Conservation (phyloP, 2,113 vertebrate genomes). For the Corydoras sp. region DNA sequence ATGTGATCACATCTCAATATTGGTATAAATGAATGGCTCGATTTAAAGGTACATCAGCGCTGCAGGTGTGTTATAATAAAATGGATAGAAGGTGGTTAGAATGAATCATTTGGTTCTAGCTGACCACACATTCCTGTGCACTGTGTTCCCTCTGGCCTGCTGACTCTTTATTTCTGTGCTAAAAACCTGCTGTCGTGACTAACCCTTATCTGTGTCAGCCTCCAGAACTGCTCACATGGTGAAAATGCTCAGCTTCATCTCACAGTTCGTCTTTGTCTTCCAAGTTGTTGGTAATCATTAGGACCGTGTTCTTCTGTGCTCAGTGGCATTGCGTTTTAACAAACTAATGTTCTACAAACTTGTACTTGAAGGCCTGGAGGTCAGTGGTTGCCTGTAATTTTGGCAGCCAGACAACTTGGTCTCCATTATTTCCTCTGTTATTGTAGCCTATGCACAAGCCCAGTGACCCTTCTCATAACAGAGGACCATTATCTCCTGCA, state of each 20-base stretch:
- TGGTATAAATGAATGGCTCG: background rate
- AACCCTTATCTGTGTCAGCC: conserved; percentile 27
- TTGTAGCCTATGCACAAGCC: conserved; percentile 14
- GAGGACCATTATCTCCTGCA: conserved; percentile 11
- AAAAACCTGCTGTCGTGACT: conserved; percentile 19
- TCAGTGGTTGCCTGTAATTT: conserved; percentile 9
- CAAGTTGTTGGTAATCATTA: background rate
- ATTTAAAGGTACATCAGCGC: background rate
- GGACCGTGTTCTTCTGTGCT: background rate
- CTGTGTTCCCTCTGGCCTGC: conserved; percentile 24
- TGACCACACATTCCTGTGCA: conserved; percentile 39
- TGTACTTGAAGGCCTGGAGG: conserved; percentile 3
- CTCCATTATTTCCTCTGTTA: conserved; percentile 37
- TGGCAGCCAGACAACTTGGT: conserved; percentile 27
- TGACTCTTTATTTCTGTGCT: conserved; percentile 33
- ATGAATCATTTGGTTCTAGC: conserved; percentile 33
- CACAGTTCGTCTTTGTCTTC: background rate
- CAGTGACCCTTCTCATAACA: conserved; percentile 20
- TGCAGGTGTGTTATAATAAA: conserved; percentile 27
- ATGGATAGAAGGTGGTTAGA: conserved; percentile 5
- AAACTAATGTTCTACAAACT: conserved; percentile 12
- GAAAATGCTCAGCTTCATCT: background rate
- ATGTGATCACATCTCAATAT: background rate
- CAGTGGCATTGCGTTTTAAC: conserved; percentile 7
- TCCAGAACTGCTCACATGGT: conserved; percentile 4